Conservation (phyloP, 2,797 vertebrate genomes). For the Sebastes nivosus region DNA sequence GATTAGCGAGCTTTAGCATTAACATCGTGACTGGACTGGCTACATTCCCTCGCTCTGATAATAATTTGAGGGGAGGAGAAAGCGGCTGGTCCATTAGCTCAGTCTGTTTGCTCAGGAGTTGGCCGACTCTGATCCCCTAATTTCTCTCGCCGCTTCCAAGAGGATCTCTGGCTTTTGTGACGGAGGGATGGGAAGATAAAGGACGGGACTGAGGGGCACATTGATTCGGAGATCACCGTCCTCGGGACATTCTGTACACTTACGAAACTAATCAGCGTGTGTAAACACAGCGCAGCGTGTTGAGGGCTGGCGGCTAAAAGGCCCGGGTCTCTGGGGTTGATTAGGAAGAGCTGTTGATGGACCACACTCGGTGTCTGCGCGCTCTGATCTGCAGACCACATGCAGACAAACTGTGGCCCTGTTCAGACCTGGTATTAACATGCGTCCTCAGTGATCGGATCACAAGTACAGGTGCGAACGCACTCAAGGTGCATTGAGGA, state of each 20-base stretch:
- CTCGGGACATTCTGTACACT: slow-evolving; percentile 88
- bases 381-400: slow-evolving; percentile 66
- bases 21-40: slow-evolving; percentile 84
- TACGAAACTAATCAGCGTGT: slow-evolving; percentile 87
- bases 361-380: slow-evolving; percentile 81
- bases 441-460: no score
- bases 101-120: slow-evolving; percentile 93
- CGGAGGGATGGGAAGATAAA: slow-evolving; percentile 65
- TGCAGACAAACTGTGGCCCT: slow-evolving; percentile 5
- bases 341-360: slow-evolving; percentile 84
- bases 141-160: slow-evolving; percentile 89
- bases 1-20: slow-evolving; percentile 92
- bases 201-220: slow-evolving; percentile 72
- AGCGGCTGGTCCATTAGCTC: slow-evolving; percentile 90
- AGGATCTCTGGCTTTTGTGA: slow-evolving; percentile 89
- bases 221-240: slow-evolving; percentile 85
- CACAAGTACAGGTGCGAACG: no score
- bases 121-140: slow-evolving; percentile 90
- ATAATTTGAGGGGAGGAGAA: slow-evolving; percentile 98
- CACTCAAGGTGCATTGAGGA: no score
- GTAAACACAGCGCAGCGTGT: slow-evolving; percentile 84
- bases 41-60: slow-evolving; percentile 88
- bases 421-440: no score
- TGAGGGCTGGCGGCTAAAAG: slow-evolving; percentile 78
- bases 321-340: slow-evolving; percentile 86